Conservation (phyloP, 2,888 invertebrate species). For the Platycnemis pennipes region DNA sequence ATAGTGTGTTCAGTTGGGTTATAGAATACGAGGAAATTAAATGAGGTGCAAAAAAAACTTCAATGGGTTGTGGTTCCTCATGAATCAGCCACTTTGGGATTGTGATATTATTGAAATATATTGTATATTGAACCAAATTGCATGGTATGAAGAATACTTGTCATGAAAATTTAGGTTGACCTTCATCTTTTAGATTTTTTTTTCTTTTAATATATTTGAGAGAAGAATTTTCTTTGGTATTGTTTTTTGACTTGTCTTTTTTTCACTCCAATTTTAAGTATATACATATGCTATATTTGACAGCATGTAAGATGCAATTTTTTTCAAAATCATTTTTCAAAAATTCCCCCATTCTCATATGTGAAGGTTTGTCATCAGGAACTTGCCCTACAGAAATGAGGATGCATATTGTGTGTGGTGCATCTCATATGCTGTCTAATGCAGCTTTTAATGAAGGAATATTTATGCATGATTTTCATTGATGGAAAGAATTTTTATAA, state of each 20-base stretch:
- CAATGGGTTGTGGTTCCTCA: slow-evolving; percentile 40
- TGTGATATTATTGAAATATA: slow-evolving; percentile 27
- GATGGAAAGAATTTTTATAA: background rate
- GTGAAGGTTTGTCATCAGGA: no score
- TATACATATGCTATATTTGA: no score
- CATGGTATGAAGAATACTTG: background rate
- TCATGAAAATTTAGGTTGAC: background rate
- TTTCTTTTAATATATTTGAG: background rate
- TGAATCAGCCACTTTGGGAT: background rate
- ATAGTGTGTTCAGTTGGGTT: background rate
- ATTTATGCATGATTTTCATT: background rate
- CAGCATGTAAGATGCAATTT: no score
- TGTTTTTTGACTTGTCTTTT: background rate
- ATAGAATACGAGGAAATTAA: background rate
- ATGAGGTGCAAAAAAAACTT: background rate
- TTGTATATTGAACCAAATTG: background rate
- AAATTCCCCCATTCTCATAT: no score
- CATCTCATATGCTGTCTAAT: no score
- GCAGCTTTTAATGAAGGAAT: background rate
- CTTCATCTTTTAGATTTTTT: background rate
- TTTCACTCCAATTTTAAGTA: background rate
- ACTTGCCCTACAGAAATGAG: no score
- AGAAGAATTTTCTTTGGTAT: background rate
- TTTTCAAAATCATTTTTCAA: no score
- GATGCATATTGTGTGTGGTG: no score